Evolutionary conservation across 2,797 vertebrate species (phyloP), one percentile per base, ranked within the genome.

Genomic region (Leontopithecus rosalia): DNA sequence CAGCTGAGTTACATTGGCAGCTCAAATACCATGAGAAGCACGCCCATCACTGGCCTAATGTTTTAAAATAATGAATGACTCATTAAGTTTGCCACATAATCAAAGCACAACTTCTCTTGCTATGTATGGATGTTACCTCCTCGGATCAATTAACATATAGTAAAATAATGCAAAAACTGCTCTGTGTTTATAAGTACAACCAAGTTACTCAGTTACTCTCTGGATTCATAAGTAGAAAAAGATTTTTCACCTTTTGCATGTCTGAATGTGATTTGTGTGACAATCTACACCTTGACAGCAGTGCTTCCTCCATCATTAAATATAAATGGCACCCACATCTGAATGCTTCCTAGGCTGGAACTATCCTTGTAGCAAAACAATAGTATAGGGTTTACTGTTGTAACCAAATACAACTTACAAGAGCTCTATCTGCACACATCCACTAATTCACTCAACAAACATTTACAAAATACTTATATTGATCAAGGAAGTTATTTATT

Each of bases 211-310:
- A n/a, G 61, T 67, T n/a, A 46, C 61, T 39, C 36, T 72, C 82
- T 77, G 50, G 20, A 50, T 79, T 48, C 19, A 8, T 36, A 48
- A 73, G 64, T 13, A 52, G 19, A 73, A 43, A 70, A 52, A 43
- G 4, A 17, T 41, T 64, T 83, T 30, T n/a, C 70, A 90, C 55
- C 52, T n/a, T 7, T 50, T 52, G 20, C 17, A 4, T 6, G n/a
- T 73, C 77, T 48, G 48, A 75, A 14, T 73, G 50, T 75, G 70
- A 39, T 30, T n/a, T 30, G 9, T 26, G 3, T 28, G 72, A 50
- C 36, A n/a, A 52, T 10, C 41, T 36, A 2, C 14, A 30, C 1
- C 0, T 26, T 1, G 8, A 17, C 19, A 0, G 1, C 20, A 11
- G 8, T 2, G 14, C 36, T 39, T 12, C 41, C 19, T 36, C 48